phyloP scores from a whole-genome alignment of 2,113 vertebrate species.

The Tragulus kanchil region DNA sequence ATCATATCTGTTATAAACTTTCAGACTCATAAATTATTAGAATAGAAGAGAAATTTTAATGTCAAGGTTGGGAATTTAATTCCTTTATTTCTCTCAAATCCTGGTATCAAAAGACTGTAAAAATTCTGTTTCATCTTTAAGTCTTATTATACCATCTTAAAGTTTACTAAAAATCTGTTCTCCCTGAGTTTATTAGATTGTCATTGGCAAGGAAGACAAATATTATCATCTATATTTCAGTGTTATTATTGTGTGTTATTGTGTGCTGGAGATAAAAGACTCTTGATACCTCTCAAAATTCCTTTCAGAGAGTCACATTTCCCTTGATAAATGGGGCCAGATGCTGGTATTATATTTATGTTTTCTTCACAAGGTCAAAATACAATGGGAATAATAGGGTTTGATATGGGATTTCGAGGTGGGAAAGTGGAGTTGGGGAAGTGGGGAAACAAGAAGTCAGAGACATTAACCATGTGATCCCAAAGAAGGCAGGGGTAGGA shows the following conservation, averaged over 20 bases:
- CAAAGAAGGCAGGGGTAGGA: background rate
- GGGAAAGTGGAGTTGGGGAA: background rate
- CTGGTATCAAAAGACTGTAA: background rate
- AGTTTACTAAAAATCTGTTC: background rate
- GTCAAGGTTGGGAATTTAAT: background rate
- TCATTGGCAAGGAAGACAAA: slow-evolving; percentile 1
- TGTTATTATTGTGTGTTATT: background rate
- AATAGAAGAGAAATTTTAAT: slow-evolving; percentile 21
- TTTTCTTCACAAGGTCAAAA: background rate
- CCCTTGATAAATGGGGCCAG: background rate
- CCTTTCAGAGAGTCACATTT: slow-evolving; percentile 41
- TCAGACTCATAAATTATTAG: background rate
- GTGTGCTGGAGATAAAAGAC: background rate
- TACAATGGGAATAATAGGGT: background rate
- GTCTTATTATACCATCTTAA: background rate
- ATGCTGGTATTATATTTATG: background rate
- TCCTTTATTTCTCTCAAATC: background rate
- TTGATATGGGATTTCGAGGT: background rate
- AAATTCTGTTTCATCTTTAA: slow-evolving; percentile 45
- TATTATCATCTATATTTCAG: slow-evolving; percentile 3
- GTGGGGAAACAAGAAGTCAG: background rate
- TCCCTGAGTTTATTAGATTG: background rate
- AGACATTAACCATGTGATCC: background rate
- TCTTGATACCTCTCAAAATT: background rate
- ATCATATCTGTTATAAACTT: background rate